A percentile compares a stretch with the other conserved stretches of the same genome.
phyloP scores from a whole-genome alignment of 1,140 invertebrate genomes.

The Euura lappo region DNA sequence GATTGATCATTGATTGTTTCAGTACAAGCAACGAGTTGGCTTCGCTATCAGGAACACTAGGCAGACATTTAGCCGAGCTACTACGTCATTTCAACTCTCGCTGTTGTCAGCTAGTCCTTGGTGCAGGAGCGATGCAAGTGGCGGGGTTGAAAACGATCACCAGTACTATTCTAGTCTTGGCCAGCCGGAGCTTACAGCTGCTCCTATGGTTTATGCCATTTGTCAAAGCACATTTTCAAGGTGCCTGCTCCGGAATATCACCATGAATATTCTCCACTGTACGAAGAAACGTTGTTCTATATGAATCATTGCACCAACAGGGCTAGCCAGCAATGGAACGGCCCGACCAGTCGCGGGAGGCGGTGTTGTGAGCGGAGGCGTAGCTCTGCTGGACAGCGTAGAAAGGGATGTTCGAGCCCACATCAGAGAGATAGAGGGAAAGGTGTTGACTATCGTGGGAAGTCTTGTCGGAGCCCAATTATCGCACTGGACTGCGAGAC shows the following conservation, averaged over 20 bases:
- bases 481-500: constrained; percentile 88
- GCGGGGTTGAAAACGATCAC: constrained; percentile 97
- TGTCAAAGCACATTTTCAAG: constrained; percentile 72
- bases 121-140: constrained; percentile 92
- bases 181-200: constrained; percentile 85
- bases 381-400: constrained; percentile 66
- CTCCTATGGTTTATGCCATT: constrained; percentile 79
- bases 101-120: constrained; percentile 92
- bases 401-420: constrained; percentile 87
- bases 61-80: constrained; percentile 85
- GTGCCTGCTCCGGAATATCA: constrained; percentile 22
- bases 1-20: constrained; percentile 8
- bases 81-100: constrained; percentile 91
- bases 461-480: constrained; percentile 81
- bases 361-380: constrained; percentile 47
- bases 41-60: constrained; percentile 70
- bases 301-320: constrained; percentile 25
- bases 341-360: constrained; percentile 44
- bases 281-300: constrained; percentile 10
- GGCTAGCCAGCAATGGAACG: constrained; percentile 46
- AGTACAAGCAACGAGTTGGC: constrained; percentile 64
- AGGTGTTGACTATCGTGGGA: constrained; percentile 89
- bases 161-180: constrained; percentile 90
- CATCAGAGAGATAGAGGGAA: constrained; percentile 88
- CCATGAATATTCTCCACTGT: not conserved